Conservation (phyloP, 2,888 invertebrate genomes). For the Andrena haemorrhoa region DNA sequence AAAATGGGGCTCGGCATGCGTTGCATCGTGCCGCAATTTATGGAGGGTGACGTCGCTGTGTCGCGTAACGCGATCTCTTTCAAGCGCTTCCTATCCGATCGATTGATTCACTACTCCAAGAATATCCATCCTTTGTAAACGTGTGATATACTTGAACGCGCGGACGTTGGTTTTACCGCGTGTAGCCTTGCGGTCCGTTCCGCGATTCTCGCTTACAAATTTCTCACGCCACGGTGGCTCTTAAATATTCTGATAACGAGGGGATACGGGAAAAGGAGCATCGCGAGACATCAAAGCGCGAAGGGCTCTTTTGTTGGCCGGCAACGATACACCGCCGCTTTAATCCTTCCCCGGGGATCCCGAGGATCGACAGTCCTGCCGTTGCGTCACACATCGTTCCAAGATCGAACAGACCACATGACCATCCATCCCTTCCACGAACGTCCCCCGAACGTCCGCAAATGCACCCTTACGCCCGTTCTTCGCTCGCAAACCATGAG, state of each 20-base stretch:
- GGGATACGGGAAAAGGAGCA: background rate
- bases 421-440: constrained; percentile 62
- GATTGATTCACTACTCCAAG: background rate
- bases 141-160: background rate
- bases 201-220: background rate
- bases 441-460: constrained; percentile 50
- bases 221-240: constrained; percentile 1
- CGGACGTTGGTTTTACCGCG: background rate
- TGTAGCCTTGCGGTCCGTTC: background rate
- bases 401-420: constrained; percentile 67
- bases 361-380: constrained; percentile 64
- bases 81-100: constrained; percentile 26
- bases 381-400: constrained; percentile 70
- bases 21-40: constrained; percentile 54
- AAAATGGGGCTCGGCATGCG: constrained; percentile 64
- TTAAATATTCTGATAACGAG: constrained; percentile 29
- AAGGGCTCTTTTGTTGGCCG: constrained; percentile 24
- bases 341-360: constrained; percentile 66
- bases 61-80: constrained; percentile 39
- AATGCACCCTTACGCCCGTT: constrained; percentile 53
- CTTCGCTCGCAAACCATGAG: constrained; percentile 71
- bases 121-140: too few species aligned
- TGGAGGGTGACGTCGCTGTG: constrained; percentile 1
- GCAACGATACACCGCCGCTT: constrained; percentile 14
- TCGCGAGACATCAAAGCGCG: constrained; percentile 25